Percentiles rank a stretch among this genome's conserved stretches.
phyloP scores from a whole-genome alignment of 2,888 invertebrate species.

The Caenorhabditis panamensis region DNA sequence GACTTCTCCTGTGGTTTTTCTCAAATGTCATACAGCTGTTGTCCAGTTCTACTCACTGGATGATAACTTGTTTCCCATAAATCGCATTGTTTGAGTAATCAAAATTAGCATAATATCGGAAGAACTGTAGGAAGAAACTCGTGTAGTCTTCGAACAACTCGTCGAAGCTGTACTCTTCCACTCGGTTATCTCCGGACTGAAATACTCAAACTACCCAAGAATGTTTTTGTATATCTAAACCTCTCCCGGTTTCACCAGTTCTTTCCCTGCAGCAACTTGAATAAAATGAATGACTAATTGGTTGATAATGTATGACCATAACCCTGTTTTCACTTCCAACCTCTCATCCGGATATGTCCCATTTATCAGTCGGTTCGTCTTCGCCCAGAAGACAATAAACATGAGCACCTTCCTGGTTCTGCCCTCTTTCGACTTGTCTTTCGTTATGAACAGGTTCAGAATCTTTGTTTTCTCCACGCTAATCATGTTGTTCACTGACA shows the following conservation, averaged over 20 bases:
- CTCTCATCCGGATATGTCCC: background rate
- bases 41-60: background rate
- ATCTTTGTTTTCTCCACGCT: background rate
- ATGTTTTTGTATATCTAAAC: background rate
- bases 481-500: slow-evolving; percentile 2
- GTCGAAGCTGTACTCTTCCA: background rate
- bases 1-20: background rate
- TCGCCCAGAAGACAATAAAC: slow-evolving; percentile 3
- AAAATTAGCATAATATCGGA: background rate
- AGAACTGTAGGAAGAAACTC: slow-evolving; percentile 1
- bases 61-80: background rate
- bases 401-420: background rate
- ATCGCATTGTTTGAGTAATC: background rate
- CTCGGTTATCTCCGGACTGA: background rate
- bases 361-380: background rate
- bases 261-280: background rate
- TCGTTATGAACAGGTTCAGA: slow-evolving; percentile 3
- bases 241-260: background rate
- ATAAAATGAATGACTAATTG: background rate
- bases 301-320: slow-evolving; percentile 4
- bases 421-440: background rate
- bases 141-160: background rate
- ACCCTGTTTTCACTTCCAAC: background rate
- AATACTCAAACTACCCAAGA: background rate
- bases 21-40: background rate